Base-by-base conservation (phyloP, 2,797 vertebrate genomes). In the Hipposideros larvatus region DNA sequence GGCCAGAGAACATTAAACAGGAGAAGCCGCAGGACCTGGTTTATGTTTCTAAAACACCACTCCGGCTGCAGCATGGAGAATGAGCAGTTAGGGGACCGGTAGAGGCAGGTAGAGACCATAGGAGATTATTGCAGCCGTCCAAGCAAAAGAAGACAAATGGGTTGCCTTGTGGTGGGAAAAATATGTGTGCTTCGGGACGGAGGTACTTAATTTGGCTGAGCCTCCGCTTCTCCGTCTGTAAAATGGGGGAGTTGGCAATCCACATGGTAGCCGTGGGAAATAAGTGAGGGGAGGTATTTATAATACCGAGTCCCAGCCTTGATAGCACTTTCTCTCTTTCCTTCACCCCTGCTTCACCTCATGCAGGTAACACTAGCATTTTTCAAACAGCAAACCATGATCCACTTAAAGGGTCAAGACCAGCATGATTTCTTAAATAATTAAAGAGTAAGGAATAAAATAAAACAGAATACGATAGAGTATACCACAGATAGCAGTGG, bases 31-130 rank as follows among this genome's bases (percentile, higher is more conserved):
- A 0, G 6, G 53, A 28, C 22, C 13, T 80, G 75, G 28, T 7
- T n/a, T 48, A 5, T 21, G 15, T 65, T 85, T 31, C 31, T 2
- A 43, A 34, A 46, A 53, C 59, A 43, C 37, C 19, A 3, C 11
- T 53, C 85, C 16, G 75, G 43, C 41, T 28, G 24, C 55, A 21
- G 3, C 1, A 0, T 48, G 41, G 86, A 84, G 14, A 48, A 19
- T 3, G 21, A 26, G 0, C 13, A 3, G 37, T 3, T 26, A 37
- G 14, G 9, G 31, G 28, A 16, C 3, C 46, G 21, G 14, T 2
- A 18, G 82, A 51, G 6, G 2, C 31, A 4, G 11, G 16, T n/a
- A n/a, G 48, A 48, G 59, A 22, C 9, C 41, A 7, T 4, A 0
- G 53, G 71, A 68, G 26, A 11, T 5, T 1, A 34, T 0, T 22